Percentiles rank a stretch among this genome's conserved stretches.
phyloP scores from a whole-genome alignment of 2,888 invertebrate species.

The Tolmerus cingulatus region DNA sequence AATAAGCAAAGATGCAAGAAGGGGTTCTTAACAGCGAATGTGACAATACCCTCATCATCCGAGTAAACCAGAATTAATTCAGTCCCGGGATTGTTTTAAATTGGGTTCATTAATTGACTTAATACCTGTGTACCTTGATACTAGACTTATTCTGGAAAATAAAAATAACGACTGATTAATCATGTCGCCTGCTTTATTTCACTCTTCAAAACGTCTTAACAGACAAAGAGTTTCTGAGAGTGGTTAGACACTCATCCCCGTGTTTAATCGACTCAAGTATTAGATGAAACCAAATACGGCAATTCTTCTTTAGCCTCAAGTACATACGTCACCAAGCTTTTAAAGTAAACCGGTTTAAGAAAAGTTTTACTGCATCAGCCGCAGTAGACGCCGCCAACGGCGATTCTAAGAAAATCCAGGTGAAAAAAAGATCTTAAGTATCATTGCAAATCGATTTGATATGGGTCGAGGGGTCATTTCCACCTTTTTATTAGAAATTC shows the following conservation, averaged over 20 bases:
- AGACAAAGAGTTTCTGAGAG: not conserved
- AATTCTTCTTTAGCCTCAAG: conserved; percentile 15
- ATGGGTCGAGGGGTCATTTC: not conserved
- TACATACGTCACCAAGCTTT: conserved; percentile 31
- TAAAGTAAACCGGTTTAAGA: conserved; percentile 38
- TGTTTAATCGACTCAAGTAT: not conserved
- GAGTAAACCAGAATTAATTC: not conserved
- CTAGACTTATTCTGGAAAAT: not conserved
- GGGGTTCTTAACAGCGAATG: not conserved
- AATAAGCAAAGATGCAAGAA: not conserved
- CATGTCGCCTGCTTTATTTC: not conserved
- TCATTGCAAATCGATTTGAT: conserved; percentile 1
- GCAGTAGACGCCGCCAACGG: conserved; percentile 9
- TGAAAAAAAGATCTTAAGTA: not conserved
- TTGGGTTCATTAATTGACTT: not conserved
- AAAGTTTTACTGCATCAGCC: conserved; percentile 35
- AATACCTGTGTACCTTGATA: not conserved
- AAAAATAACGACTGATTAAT: not conserved
- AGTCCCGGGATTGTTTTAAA: not conserved
- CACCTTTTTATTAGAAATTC: not conserved
- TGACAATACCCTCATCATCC: not conserved
- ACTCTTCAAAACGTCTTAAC: not conserved
- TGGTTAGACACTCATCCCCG: not conserved
- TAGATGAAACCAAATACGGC: conserved; percentile 32
- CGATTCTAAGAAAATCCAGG: not conserved